Evolutionary conservation across 2,113 vertebrate genomes (phyloP), one percentile per base, ranked within the genome.

Genomic region (Cyrtonyx montezumae): DNA sequence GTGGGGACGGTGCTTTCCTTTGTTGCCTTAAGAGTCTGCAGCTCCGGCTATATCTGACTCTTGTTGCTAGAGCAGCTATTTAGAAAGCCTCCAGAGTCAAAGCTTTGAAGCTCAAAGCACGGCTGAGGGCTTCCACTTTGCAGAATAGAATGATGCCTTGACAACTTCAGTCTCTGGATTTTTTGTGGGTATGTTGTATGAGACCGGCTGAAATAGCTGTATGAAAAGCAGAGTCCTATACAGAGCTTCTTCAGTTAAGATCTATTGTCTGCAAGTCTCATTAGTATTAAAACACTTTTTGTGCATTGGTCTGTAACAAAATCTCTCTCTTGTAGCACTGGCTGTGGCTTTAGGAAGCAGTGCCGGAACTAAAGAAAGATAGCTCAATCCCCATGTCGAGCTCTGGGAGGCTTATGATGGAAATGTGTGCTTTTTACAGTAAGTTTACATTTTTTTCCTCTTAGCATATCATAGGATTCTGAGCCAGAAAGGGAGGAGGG

Each of bases 151-250:
- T 0, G n/a, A 75, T 53, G 48, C 20, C 46, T 77, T 70, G 63
- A 79, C 59, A 66, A 34, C 23, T 76, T 40, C 51, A 0, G 0
- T 26, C 63, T 89, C 75, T 79, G 79, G 71, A 40, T 79, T 77
- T 86, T 84, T 82, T 80, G 20, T 55, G 6, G 6, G 56, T 89
- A 40, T 37, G 42, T 71, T 79, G 30, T 21, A 36, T 17, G 55
- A 70, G 13, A 48, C 49, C 73, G 42, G 19, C 32, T 67, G 71
- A 74, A 91, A 48, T 40, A 63, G 67, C 37, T 65, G 77, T 91
- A 32, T 78, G 82, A 83, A 93, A 91, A 93, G 32, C 69, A 73
- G 55, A 79, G 79, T 92, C 84, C 90, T 87, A 78, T 95, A 91
- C 58, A 82, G 87, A 85, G 63, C 70, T 83, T 69, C 82, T 81